Base-by-base conservation (phyloP, 2,113 vertebrate species). In the Sphaerodactylus townsendi region DNA sequence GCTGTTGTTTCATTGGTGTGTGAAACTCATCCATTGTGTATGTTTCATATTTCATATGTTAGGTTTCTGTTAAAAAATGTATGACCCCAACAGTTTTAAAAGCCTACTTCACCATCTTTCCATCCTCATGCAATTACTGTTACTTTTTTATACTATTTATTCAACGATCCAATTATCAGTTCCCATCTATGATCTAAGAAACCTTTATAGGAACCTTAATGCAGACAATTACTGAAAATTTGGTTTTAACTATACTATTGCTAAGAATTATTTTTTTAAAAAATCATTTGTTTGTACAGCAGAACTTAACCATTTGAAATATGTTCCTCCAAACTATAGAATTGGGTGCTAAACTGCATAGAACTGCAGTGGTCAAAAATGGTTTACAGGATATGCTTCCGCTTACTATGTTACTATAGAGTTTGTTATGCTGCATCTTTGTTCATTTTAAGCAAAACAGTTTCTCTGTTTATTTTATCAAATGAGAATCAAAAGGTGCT, bases 391-490 rank as follows among this genome's bases (percentile, higher is more conserved):
- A 86, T 91, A 79, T 65, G 88, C 69, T 88, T 84, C 82, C 86
- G 85, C 82, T 94, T 91, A 65, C 86, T 93, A 25, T 77, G 35
- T 81, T 90, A 83, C 80, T 90, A 59, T 73, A 85, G 68, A 88
- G 78, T 96, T 90, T 93, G 81, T 86, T 90, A 37, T 9, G 39
- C 83, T 74, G 74, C 86, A 92, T 89, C 65, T 37, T 90, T 91
- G 94, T 91, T 68, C 50, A 87, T 93, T 93, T 93, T 89, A 93
- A 90, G 71, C 77, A 77, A 87, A 25, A 41, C 87, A 14, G 44
- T 84, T 79, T 94, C 78, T 86, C 79, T 87, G 88, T 89, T 94
- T 89, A 86, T 91, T 93, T 92, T 78, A 78, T 90, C 87, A 88
- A 92, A 95, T 89, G 90, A 89, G 90, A 91, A 82, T 82, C 85